A percentile compares a stretch with the other conserved stretches of the same genome.
phyloP scores from a whole-genome alignment of 2,888 invertebrate genomes.

The Drosophila testacea region DNA sequence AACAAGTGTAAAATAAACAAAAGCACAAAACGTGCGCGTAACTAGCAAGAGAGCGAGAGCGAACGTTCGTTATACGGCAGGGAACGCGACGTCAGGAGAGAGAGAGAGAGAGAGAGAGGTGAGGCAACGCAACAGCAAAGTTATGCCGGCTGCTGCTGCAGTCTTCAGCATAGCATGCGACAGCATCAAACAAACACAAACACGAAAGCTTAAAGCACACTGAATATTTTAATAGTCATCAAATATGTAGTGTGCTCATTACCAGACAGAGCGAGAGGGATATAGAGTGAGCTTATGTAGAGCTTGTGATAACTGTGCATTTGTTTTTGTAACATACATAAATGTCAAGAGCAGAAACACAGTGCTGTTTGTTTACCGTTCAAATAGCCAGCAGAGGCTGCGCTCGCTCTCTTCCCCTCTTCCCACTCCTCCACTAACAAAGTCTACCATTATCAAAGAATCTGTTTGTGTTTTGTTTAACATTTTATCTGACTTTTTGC shows the following conservation, averaged over 20 bases:
- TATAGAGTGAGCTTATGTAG: slow-evolving; percentile 1
- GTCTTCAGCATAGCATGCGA: slow-evolving; percentile 16
- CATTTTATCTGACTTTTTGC: slow-evolving; percentile 61
- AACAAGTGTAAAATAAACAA: slow-evolving; percentile 71
- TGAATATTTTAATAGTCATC: slow-evolving; percentile 49
- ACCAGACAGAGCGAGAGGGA: slow-evolving; percentile 2
- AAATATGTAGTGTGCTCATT: slow-evolving; percentile 35
- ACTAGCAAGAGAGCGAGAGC: slow-evolving; percentile 13
- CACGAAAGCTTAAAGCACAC: slow-evolving; percentile 53
- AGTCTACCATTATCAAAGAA: slow-evolving; percentile 3
- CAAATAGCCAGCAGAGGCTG: slow-evolving; percentile 18
- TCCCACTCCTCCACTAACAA: no score
- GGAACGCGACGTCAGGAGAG: slow-evolving; percentile 5
- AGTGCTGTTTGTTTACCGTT: slow-evolving; percentile 53
- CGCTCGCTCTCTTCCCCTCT: background rate
- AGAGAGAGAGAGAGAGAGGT: background rate
- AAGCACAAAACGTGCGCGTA: slow-evolving; percentile 60
- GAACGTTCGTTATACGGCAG: background rate
- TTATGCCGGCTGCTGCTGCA: slow-evolving; percentile 48
- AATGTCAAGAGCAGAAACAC: slow-evolving; percentile 38
- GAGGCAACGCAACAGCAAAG: slow-evolving; percentile 11
- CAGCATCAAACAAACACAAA: slow-evolving; percentile 45
- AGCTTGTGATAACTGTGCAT: slow-evolving; percentile 3
- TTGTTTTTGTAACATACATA: slow-evolving; percentile 29
- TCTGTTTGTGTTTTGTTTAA: slow-evolving; percentile 49